Evolutionary conservation across 2,888 invertebrate genomes (phyloP), one percentile per base, ranked within the genome.

Genomic region (Drosophila neotestacea): DNA sequence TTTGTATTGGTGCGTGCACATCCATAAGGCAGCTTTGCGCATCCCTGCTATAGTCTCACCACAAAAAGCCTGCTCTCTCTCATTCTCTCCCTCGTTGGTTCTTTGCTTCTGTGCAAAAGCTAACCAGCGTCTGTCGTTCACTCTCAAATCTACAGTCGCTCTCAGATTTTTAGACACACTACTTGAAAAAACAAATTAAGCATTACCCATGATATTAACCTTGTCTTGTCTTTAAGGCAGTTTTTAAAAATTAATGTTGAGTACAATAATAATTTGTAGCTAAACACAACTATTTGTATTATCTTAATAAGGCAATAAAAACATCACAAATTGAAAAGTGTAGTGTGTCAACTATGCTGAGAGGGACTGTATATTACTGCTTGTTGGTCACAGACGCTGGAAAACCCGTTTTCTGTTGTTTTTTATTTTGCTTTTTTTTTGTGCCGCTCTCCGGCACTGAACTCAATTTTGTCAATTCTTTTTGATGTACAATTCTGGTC

Each of bases 401-500:
- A 51, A 77, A 77, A 77, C 71, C 61, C 68, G 78, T 77, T 77
- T 73, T 41, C 30, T 61, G 42, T 13, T 64, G 30, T 50, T 51
- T 47, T 70, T 10, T 47, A 6, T 46, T 32, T 38, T 11, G 30
- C 22, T 41, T 54, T 32, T 32, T 51, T 46, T 48, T 59, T 42
- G 32, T 62, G 59, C 54, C 75, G 66, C 72, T 67, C 76, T 73
- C 59, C 68, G 69, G 47, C 67, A 67, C 69, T 84, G 83, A 84
- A 81, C 86, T 84, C 84, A 80, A 81, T 84, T 84, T 79, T 84
- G 85, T 84, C 80, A 76, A 84, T 83, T 84, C 77, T 81, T 81
- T 81, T 84, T 77, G 55, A 67, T 70, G 67, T 79, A 71, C 59
- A 70, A 70, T 78, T 83, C 73, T 77, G 74, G 46, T 47, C 44